These are phyloP conservation scores for Epinephelus awoara DNA, from an alignment of 2,797 vertebrate genomes.

Conservation along the genomic window DNA sequence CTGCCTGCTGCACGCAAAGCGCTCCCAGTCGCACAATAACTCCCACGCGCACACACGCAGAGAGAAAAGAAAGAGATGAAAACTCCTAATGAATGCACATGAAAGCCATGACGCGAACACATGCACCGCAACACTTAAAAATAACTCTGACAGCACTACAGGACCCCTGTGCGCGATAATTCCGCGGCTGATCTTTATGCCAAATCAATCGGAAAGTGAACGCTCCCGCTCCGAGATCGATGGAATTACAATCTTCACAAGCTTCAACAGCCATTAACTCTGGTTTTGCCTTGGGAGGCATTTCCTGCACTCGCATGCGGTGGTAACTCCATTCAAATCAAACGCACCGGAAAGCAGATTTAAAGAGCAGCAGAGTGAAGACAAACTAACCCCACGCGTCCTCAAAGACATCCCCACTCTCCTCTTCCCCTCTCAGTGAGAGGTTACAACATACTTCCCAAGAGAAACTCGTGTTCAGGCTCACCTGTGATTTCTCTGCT, in stretches of 20 bases:
- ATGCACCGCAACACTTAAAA: conserved; percentile 11
- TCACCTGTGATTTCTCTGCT: conserved; percentile 87
- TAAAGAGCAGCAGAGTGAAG: conserved; percentile 24
- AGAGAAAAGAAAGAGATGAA: conserved; percentile 13
- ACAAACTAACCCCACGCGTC: conserved; percentile 33
- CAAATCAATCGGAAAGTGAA: conserved; percentile 54
- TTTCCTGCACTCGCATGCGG: conserved; percentile 22
- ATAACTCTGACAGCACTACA: conserved; percentile 32
- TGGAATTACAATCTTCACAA: conserved; percentile 37
- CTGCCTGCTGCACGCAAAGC: conserved; percentile 58
- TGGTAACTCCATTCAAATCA: conserved; percentile 44
- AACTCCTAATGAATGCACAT: conserved; percentile 46
- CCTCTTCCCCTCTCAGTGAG: no score
- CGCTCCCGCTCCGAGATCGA: conserved; percentile 20
- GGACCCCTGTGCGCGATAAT: conserved; percentile 43
- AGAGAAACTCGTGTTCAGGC: conserved; percentile 39
- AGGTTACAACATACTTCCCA: conserved; percentile 17
- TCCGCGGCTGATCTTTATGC: conserved; percentile 4
- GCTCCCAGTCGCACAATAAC: conserved; percentile 57
- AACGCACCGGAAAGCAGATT: conserved; percentile 27
- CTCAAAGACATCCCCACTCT: background rate
- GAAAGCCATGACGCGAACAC: conserved; percentile 16
- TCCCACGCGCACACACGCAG: conserved; percentile 54
- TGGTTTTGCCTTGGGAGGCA: conserved; percentile 30
- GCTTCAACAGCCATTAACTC: conserved; percentile 40